phyloP scores from a whole-genome alignment of 1,140 invertebrate genomes.

The Megathymus violae region DNA sequence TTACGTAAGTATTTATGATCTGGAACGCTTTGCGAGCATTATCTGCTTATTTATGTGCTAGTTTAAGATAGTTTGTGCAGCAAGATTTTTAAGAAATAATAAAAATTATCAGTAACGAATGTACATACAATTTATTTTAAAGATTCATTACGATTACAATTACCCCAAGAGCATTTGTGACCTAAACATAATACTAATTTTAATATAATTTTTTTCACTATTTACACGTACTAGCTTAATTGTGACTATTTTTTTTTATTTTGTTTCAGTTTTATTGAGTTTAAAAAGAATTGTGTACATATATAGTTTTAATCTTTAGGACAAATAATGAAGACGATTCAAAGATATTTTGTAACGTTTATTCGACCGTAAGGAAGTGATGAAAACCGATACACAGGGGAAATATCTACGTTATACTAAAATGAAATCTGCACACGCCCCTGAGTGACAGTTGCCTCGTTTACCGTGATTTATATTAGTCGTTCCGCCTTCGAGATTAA shows the following conservation, averaged over 20 bases:
- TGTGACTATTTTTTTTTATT: too few species aligned
- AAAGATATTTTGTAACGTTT: slow-evolving; percentile 31
- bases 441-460: slow-evolving; percentile 33
- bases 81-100: neutral
- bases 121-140: too few species aligned
- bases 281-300: too few species aligned
- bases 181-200: too few species aligned
- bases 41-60: slow-evolving; percentile 29
- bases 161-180: too few species aligned
- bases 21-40: slow-evolving; percentile 32
- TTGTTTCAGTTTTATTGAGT: too few species aligned
- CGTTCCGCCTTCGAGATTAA: slow-evolving; percentile 31
- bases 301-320: too few species aligned
- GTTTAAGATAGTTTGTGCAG: slow-evolving; percentile 18
- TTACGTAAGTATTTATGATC: slow-evolving; percentile 79
- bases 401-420: slow-evolving; percentile 40
- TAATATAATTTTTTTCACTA: too few species aligned
- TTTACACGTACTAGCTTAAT: too few species aligned
- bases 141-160: too few species aligned
- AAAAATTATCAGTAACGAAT: neutral
- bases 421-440: slow-evolving; percentile 38
- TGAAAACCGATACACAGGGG: slow-evolving; percentile 37
- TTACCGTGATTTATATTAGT: slow-evolving; percentile 34
- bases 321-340: slow-evolving; percentile 10
- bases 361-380: slow-evolving; percentile 38